Evolutionary conservation across 2,888 invertebrate species (phyloP), one percentile per base, ranked within the genome.

Genomic region (Andricus quercusramuli): DNA sequence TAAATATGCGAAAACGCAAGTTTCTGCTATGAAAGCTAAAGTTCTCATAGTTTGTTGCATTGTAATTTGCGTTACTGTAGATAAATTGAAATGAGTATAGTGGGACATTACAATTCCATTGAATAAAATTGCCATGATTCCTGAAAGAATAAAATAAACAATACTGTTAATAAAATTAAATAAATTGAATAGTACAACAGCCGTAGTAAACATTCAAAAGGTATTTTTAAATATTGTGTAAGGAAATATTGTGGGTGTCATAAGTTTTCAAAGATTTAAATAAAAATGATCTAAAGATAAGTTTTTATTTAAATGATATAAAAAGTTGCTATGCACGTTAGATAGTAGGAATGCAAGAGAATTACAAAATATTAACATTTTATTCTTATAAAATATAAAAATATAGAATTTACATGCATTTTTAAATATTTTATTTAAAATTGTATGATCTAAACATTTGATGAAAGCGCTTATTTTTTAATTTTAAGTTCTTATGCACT

Each of bases 51-150:
- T 99, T 93, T 99, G 99, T 92, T 99, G 99, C 97, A 99, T 99
- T 5, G 99, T 99, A 78, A 99, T 99, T 94, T 99, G 99, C 0
- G 99, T 99, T 29, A 99, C 97, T 0, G 99, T 99, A 1, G 99
- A 99, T 66, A 99, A 94, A 93, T 99, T 99, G 91, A 98, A 98
- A 94, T 99, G 99, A 20, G 99, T 99, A 93, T 99, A 99, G 93
- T 99, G 99, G 0, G 99, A 99, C 99, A 99, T 99, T 1, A 99
- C 99, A 90, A 99, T 98, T 11, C 99, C 99, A 94, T 99, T 99
- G 93, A 99, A 99, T 86, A 99, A 93, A 90, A 99, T 99, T 11
- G 99, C 99, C 99, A 99, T 99, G 82, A 99, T 99, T 83, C 99
- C 98, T 96, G 94, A 88, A 93, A 95, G 84, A 84, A 76, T 22